A percentile compares a stretch with the other conserved stretches of the same genome.
These are phyloP conservation scores for Drosophila lacteicornis DNA, from an alignment of 1,140 invertebrate species.

Conservation along the genomic window DNA sequence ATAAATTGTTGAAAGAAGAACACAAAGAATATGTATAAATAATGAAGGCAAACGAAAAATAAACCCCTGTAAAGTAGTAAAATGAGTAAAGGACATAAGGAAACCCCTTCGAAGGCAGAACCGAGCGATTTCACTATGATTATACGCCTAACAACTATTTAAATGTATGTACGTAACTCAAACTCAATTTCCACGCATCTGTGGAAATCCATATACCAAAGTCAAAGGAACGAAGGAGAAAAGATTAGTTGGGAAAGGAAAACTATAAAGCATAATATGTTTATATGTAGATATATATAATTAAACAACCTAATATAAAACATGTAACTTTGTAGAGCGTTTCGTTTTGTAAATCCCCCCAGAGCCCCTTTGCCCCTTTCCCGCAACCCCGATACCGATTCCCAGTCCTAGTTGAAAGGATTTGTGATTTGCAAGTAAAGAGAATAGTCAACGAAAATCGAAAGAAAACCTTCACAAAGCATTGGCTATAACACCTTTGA, in stretches of 20 bases:
- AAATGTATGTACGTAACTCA: conserved; percentile 80
- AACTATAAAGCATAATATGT: conserved; percentile 68
- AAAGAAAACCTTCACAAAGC: conserved; percentile 23
- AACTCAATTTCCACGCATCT: conserved; percentile 72
- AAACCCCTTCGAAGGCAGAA: conserved; percentile 36
- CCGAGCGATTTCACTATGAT: conserved; percentile 48
- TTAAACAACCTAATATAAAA: conserved; percentile 67
- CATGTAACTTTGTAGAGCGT: conserved; percentile 73
- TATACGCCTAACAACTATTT: conserved; percentile 60
- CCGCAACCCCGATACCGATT: conserved; percentile 4
- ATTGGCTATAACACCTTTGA: conserved; percentile 39
- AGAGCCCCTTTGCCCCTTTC: background rate
- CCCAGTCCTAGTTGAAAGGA: conserved; percentile 34
- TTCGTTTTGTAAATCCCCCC: conserved; percentile 74
- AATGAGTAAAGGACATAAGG: conserved; percentile 33
- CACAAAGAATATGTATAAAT: conserved; percentile 55
- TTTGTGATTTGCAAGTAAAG: conserved; percentile 44
- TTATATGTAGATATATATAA: conserved; percentile 81
- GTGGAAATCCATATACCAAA: conserved; percentile 83
- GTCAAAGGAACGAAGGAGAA: conserved; percentile 66
- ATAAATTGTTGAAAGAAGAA: conserved; percentile 69
- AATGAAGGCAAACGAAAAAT: conserved; percentile 29
- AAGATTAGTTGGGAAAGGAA: conserved; percentile 27
- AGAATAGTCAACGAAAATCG: conserved; percentile 50
- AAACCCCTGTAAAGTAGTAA: conserved; percentile 70